These are phyloP conservation scores for Alviniconcha strummeri DNA, from an alignment of 2,888 invertebrate species.

Conservation along the genomic window DNA sequence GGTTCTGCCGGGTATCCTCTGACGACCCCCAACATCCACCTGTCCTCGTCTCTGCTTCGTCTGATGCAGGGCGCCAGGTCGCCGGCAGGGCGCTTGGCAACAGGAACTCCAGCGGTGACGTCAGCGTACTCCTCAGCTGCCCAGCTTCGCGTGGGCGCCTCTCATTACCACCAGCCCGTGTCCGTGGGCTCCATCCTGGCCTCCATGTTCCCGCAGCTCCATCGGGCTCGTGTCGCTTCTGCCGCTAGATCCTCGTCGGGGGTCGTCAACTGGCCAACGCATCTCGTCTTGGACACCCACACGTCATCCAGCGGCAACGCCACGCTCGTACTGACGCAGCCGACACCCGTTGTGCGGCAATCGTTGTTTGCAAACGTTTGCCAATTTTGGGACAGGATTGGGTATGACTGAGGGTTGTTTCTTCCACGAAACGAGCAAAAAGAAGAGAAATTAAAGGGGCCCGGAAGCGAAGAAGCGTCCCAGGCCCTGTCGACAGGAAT, in stretches of 20 bases:
- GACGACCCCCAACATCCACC: not conserved
- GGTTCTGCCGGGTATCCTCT: not conserved
- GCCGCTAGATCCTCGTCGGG: not conserved
- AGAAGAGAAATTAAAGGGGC: too few relatives aligned
- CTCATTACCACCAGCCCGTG: not conserved
- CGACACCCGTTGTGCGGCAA: not conserved
- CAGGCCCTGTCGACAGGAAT: too few relatives aligned
- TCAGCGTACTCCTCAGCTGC: not conserved
- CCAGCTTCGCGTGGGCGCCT: not conserved
- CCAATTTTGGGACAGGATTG: conserved; percentile 15
- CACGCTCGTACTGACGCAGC: conserved; percentile 26
- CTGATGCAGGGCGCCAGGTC: not conserved
- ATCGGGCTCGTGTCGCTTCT: not conserved
- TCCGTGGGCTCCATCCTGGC: not conserved
- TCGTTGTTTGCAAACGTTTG: conserved; percentile 10
- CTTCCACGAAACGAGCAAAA: too few relatives aligned
- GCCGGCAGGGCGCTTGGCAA: not conserved
- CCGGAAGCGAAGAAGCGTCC: too few relatives aligned
- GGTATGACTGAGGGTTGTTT: not conserved
- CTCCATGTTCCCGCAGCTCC: not conserved
- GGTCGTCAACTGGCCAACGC: conserved; percentile 5
- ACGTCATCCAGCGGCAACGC: conserved; percentile 2
- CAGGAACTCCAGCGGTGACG: too few relatives aligned
- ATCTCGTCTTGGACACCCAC: not conserved
- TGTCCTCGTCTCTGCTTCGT: not conserved